These are phyloP conservation scores for Merluccius polli DNA, from an alignment of 2,797 vertebrate genomes.

Conservation along the genomic window DNA sequence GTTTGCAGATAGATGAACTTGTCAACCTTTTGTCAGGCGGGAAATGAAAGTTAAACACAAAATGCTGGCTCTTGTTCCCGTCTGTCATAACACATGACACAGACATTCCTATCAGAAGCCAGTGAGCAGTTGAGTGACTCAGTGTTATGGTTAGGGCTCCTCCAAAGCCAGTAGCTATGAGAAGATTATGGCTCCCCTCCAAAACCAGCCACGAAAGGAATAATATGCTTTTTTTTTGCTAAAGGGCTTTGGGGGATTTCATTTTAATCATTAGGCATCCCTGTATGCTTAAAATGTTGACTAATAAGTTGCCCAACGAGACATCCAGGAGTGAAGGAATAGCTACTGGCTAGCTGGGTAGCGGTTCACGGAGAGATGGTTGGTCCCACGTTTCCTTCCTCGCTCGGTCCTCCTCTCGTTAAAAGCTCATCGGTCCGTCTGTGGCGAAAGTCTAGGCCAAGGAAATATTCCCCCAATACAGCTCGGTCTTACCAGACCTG, in stretches of 20 bases:
- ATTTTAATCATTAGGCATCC: conserved; percentile 28
- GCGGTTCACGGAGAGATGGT: not conserved
- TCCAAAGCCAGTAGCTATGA: conserved; percentile 60
- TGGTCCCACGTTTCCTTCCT: not conserved
- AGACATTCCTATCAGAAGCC: conserved; percentile 56
- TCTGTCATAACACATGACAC: conserved; percentile 62
- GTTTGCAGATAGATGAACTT: conserved; percentile 36
- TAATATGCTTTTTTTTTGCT: conserved; percentile 42
- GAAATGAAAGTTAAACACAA: conserved; percentile 55
- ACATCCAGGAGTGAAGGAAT: not conserved
- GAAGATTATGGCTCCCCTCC: conserved; percentile 53
- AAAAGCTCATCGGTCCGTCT: conserved; percentile 2
- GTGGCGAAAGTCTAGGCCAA: not conserved
- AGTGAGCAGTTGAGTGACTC: conserved; percentile 54
- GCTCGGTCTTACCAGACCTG: not conserved
- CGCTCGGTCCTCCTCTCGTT: not conserved
- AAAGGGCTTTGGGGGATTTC: conserved; percentile 17
- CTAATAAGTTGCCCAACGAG: conserved; percentile 16
- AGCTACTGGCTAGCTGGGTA: not conserved
- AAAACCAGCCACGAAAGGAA: conserved; percentile 39
- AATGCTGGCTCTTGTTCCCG: conserved; percentile 48
- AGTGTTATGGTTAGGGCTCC: conserved; percentile 58
- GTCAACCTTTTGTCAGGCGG: conserved; percentile 41
- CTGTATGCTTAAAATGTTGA: conserved; percentile 33
- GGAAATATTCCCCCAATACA: not conserved